Conservation (phyloP, 2,797 vertebrate species). For the Mormyrus proboscirostris region DNA sequence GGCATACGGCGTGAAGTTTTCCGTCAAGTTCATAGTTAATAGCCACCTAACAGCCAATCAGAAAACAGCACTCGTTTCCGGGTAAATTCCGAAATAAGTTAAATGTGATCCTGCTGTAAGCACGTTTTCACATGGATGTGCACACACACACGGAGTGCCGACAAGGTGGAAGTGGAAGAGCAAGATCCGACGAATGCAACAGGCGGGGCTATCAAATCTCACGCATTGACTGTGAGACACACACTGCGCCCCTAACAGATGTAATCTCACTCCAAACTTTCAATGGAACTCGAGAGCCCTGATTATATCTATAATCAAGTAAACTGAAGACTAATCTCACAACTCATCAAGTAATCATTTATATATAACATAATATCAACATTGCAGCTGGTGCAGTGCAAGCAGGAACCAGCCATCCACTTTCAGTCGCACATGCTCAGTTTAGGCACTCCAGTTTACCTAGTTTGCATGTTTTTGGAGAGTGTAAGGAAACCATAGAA, state of each 20-base stretch:
- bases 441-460: not conserved
- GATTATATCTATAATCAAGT: not conserved
- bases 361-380: not conserved
- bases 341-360: not conserved
- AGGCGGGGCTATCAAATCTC: not conserved
- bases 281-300: not conserved
- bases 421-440: not conserved
- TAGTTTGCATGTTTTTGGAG: too few species aligned
- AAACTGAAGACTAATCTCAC: not conserved
- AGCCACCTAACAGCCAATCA: too few species aligned
- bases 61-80: not conserved
- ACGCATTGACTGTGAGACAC: not conserved
- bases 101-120: not conserved
- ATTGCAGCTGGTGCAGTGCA: not conserved
- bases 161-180: not conserved
- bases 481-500: not conserved
- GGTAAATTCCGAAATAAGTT: not conserved
- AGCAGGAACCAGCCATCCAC: not conserved
- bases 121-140: not conserved
- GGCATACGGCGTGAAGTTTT: not conserved
- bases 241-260: not conserved
- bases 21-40: not conserved
- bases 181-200: not conserved
- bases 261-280: not conserved
- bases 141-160: not conserved